Evolutionary conservation across 2,797 vertebrate genomes (phyloP), one percentile per base, ranked within the genome.

Genomic region (Pteropus rufus): DNA sequence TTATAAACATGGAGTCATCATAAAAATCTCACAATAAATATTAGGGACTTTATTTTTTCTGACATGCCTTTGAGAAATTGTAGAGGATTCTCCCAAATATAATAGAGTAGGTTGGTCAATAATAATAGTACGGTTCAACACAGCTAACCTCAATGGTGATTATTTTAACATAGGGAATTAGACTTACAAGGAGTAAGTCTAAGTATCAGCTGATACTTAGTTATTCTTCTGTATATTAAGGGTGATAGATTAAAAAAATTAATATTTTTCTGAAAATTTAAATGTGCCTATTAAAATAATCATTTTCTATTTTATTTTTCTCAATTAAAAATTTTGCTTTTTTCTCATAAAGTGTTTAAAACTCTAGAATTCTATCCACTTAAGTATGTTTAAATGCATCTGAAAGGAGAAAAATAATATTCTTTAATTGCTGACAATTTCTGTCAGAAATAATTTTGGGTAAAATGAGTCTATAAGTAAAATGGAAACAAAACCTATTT

Each of bases 31-130:
- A 96, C 7, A 7, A 29, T 41, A 83, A 49, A 67, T 49, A 24
- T 46, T 36, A 49, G 12, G 52, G 36, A 65, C 54, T 36, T 83
- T 49, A 58, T 7, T 80, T 89, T 81, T 95, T 67, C 93, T 82
- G 29, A 92, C 26, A 70, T 64, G 36, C 44, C 3, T 97, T 64
- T 96, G 80, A 92, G 72, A 87, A 97, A 70, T 77, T 94, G 95
- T 96, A 95, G 41, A 91, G 39, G 7, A 64, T 41, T 94, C 76
- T 88, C 8, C 4, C 64, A 87, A 44, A 90, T 88, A 81, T 18
- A 83, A 52, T 54, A 67, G 24, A 96, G 46, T 4, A 89, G 89
- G 70, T 46, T 90, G 62, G 64, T 72, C 84, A 84, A 10, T 80
- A 58, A 77, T 77, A 49, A 46, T 84, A 85, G 19, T 6, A 23